Base-by-base conservation (phyloP, 2,113 vertebrate species). In the Clupea harengus region DNA sequence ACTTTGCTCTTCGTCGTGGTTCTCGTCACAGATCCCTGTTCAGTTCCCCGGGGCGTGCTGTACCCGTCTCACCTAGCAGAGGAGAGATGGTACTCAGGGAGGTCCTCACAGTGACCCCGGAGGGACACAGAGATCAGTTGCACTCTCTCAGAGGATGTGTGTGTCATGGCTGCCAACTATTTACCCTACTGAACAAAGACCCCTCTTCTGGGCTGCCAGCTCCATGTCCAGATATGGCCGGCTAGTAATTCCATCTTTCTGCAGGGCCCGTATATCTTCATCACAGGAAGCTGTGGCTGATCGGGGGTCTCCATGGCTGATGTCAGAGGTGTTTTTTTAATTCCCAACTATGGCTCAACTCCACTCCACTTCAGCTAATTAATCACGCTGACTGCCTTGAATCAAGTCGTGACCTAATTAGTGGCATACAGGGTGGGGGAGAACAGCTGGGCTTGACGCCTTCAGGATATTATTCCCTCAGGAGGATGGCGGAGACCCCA, bases 361-460 rank as follows among this genome's bases (percentile, higher is more conserved):
- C 8, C 10, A 72, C 4, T 72, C 64, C 64, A 72, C 25, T 28
- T n/a, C 64, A 72, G 64, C n/a, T 32, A 72, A 72, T 72, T 72
- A 32, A 28, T 72, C 64, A 72, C 9, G 64, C 54, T 28, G 64
- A 1, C 64, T 10, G 64, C 54, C 18, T 60, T 22, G 54, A n/a
- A 78, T 78, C 72, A 44, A 78, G 72, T 39, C 11, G 25, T 78
- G 72, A 78, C 72, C 72, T 39, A 78, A 78, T 78, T 78, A 52
- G 49, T 2, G 32, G 49, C 18, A 11, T 54, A 18, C 47, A n/a
- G 72, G 52, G 22, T 7, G 25, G 6, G 32, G n/a, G 28, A 17
- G 57, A n/a, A 45, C 83, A 72, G 57, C 83, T 44, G 57, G 39
- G 8, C 28, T 32, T 15, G 3, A 47, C 2, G 49, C 78, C 72